Evolutionary conservation across 2,797 vertebrate genomes (phyloP), one percentile per base, ranked within the genome.

Genomic region (Hippocampus kuda): DNA sequence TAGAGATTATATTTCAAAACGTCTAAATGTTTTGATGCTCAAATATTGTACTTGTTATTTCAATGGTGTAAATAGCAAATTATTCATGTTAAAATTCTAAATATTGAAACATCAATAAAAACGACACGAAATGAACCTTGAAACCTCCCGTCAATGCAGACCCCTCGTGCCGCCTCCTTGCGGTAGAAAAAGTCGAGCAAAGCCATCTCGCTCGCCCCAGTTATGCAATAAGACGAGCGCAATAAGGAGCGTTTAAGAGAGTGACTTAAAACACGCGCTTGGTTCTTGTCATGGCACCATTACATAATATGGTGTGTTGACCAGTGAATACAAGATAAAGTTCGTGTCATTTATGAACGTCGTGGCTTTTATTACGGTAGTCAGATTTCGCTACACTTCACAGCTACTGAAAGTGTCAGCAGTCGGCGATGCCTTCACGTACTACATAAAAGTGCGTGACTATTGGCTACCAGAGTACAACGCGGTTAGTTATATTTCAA

Each of bases 381-480:
- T 34, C 59, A 61, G 59, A 38, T 61, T 61, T 61, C 59, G 18
- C 59, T 61, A 1, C 57, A 60, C 27, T 61, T 34, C 30, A 61
- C 59, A 61, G 63, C 63, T 65, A 27, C 63, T 65, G 63, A 65
- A 65, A 65, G 63, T 65, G 63, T 65, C 63, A 65, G 44, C 7
- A 20, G 63, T 27, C 63, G 4, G 2, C 63, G 80, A 15, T 62
- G 75, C 74, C 0, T 85, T 80, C 0, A 70, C 0, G 7, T 15
- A 57, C 78, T 41, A 24, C 0, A 20, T 38, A 3, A 63, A 72
- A 51, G 61, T 78, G 56, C 15, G 24, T 10, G 11, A 6, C 0
- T 9, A 13, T 48, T 0, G 3, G 63, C 8, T 22, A 1, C 34
- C 9, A 20, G 0, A 38, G 8, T 38, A 34, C 2, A 9, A 22